phyloP scores from a whole-genome alignment of 35 echinoderm and acorn worm genomes.

The Diadema setosum region DNA sequence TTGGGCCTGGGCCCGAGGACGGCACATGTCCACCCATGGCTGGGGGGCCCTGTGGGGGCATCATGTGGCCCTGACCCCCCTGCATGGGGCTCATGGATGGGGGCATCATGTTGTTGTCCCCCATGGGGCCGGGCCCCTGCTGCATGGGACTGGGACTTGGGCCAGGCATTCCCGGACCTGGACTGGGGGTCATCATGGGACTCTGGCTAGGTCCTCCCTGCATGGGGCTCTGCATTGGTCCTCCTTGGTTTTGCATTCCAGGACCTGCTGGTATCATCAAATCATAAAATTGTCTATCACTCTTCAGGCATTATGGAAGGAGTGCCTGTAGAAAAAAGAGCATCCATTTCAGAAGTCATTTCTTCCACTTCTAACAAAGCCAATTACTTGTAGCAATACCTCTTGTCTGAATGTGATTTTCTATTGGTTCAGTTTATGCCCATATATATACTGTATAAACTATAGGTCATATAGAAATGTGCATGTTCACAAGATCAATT shows the following conservation, averaged over 20 bases:
- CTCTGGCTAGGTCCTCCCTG: slow-evolving; percentile 42
- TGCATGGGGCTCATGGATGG: slow-evolving; percentile 20
- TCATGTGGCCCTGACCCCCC: slow-evolving; percentile 17
- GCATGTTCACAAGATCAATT: too few species aligned
- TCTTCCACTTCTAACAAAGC: too few species aligned
- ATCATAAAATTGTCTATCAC: too few species aligned
- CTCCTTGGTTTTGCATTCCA: slow-evolving; percentile 8
- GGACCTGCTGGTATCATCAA: background rate
- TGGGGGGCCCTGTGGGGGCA: background rate
- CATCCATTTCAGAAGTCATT: too few species aligned
- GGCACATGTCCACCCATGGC: background rate
- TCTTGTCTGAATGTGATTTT: too few species aligned
- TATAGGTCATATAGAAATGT: too few species aligned
- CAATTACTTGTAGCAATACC: too few species aligned
- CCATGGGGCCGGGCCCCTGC: slow-evolving; percentile 53
- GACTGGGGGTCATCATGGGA: slow-evolving; percentile 38
- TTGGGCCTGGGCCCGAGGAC: background rate
- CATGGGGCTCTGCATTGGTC: slow-evolving; percentile 40
- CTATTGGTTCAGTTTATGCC: too few species aligned
- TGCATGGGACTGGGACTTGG: slow-evolving; percentile 66
- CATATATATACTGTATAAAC: too few species aligned
- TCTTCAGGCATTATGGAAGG: too few species aligned
- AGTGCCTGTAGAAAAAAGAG: too few species aligned
- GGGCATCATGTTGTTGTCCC: slow-evolving; percentile 9
- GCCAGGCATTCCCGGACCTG: slow-evolving; percentile 36